Base-by-base conservation (phyloP, 1,140 invertebrate genomes). In the Brachystomella parvula region DNA sequence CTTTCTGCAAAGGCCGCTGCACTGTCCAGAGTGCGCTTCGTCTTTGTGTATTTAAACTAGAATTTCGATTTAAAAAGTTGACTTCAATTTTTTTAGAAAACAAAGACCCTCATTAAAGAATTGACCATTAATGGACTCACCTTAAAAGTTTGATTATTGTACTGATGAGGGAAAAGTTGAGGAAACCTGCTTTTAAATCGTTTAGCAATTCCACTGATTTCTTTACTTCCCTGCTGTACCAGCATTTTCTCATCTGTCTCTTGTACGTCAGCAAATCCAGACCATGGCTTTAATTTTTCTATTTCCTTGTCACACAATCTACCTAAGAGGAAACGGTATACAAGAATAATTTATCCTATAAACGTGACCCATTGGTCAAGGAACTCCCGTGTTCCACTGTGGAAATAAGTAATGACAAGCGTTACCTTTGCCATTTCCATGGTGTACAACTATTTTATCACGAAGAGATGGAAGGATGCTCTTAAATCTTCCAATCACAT, bases 21-120 rank as follows among this genome's bases (percentile, higher is more conserved):
- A 79, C 89, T 90, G 74, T 83, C 82, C 66, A 85, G 78, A 1
- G 89, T 84, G 64, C 89, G 81, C 75, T 90, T 84, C 24, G 86
- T 89, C 3, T 83, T 82, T 35, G 89, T 91, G 71, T 83, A 87
- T 73, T 83, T 84, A 75, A 91, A 87, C 85, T 89, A 56, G 2
- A 67, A 65, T n/a, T n/a, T n/a, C n/a, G n/a, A n/a, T n/a, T n/a
- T n/a, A 28, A 12, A 33, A 58, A 32, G 29, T 39, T 31, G 29
- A 57, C 15, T 6, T 61, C 21, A 35, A 2, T 15, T 6, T 47
- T 33, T 3, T 31, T 60, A 59, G 30, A 26, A 49, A 29, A 30
- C 24, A 47, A 49, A 3, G 47, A 26, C 26, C 3, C 30, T 26
- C 49, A 53, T n/a, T n/a, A n/a, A n/a, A n/a, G n/a, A n/a, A n/a